Base-by-base conservation (phyloP, 2,888 invertebrate genomes). In the Apodemia duryi region DNA sequence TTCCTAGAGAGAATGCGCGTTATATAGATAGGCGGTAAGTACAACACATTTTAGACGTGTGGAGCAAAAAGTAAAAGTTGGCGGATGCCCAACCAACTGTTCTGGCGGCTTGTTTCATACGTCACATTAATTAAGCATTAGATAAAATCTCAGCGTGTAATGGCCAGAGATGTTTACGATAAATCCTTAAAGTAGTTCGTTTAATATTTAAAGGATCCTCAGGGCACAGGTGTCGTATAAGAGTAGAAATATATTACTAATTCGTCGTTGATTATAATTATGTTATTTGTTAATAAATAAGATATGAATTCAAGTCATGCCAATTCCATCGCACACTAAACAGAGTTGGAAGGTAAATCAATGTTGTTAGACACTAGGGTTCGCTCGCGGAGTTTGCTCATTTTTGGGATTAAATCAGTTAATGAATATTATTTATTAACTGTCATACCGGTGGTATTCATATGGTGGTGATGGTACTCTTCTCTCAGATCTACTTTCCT, bases 81-180 rank as follows among this genome's bases (percentile, higher is more conserved):
- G 91, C 90, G 79, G 73, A 71, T 76, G 77, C 88, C 90, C 90
- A 90, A 86, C 83, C 80, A 79, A 83, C 83, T 85, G 84, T 83
- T 84, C 78, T 75, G 78, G 11, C 79, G 80, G 83, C 82, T 85
- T 82, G 85, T 86, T 85, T 82, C 80, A 80, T 83, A 82, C 83
- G 82, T 87, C 87, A 83, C 86, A 86, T 89, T 87, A 88, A 88
- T 88, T 86, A 88, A 82, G 80, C 74, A 86, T 85, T 83, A 84
- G 85, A 88, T 87, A 82, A 70, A 81, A 89, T 86, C 84, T 80
- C 68, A 69, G 74, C 75, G 77, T 46, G 46, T 46, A 46, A 46
- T 46, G 46, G 46, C 46, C 46, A 46, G 46, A 46, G 46, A 79
- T 79, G 77, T 78, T 80, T 75, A 77, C 75, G 79, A 80, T 79